Evolutionary conservation across 2,797 vertebrate genomes (phyloP).

Genomic region (Rousettus madagascariensis): DNA sequence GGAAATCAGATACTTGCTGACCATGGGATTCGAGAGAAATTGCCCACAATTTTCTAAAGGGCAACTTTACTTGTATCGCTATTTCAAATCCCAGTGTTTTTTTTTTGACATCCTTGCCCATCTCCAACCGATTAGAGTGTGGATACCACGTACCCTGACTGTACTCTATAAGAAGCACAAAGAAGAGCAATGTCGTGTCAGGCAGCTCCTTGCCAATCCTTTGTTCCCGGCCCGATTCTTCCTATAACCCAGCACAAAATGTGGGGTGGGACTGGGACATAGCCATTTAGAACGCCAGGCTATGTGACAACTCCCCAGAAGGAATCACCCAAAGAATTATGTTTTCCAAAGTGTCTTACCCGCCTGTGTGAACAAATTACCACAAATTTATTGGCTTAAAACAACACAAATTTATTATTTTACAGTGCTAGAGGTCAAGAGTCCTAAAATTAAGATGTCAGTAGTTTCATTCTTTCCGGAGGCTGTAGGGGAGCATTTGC

Average conservation of each 20-base stretch:
- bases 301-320: background rate
- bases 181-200: background rate
- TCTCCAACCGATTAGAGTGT: background rate
- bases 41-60: background rate
- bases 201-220: background rate
- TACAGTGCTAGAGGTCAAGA: background rate
- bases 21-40: background rate
- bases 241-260: background rate
- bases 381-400: background rate
- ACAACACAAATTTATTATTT: background rate
- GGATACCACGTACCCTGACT: background rate
- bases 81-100: background rate
- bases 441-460: background rate
- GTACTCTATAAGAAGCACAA: background rate
- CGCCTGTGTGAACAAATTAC: background rate
- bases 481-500: background rate
- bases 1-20: slow-evolving; percentile 39
- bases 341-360: background rate
- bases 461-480: background rate
- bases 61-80: background rate
- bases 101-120: background rate
- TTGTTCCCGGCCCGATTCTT: background rate
- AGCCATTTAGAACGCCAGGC: background rate
- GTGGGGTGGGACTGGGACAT: background rate
- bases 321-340: background rate